Base-by-base conservation (phyloP, 2,113 vertebrate genomes). In the Motacilla tschutschensis region DNA sequence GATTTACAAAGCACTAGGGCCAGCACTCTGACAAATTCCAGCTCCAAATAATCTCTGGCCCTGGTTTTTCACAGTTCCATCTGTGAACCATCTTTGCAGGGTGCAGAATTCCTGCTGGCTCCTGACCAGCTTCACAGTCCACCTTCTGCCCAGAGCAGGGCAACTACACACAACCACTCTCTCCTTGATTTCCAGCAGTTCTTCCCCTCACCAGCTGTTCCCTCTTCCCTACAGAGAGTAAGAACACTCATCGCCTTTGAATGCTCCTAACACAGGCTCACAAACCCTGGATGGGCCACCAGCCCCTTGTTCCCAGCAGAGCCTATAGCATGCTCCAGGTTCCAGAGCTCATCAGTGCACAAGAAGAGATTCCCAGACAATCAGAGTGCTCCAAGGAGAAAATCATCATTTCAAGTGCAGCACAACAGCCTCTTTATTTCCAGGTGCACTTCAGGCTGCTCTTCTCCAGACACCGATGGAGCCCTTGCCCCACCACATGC, bases 351-450 rank as follows among this genome's bases (percentile, higher is more conserved):
- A 71, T 50, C 57, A 59, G 59, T 1, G 3, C 2, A 2, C 70
- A n/a, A 1, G 2, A 73, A 73, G 3, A 69, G 20, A 65, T n/a
- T 73, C 17, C 40, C 47, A 85, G 46, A 62, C 57, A 78, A 74
- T 33, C 57, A 48, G 54, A 75, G 26, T 11, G 35, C 69, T 67
- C 54, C 47, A 74, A 91, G 59, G 5, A 65, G 66, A 58, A 81
- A 43, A 64, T 4, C 2, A 9, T 38, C 0, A 2, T 66, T 86
- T 74, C 21, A 65, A 92, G 76, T 33, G 57, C 77, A 88, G 64
- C 41, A 67, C 67, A 79, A 84, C 58, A 78, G 31, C 24, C 46
- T 86, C 76, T 93, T 35, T 47, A 19, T 54, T 90, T 85, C 54
- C 60, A 72, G 54, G 35, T 33, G 22, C 38, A 44, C 43, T 81